Evolutionary conservation across 35 echinoderm and acorn worm species (phyloP), one percentile per base, ranked within the genome.

Genomic region (Stichopus chloronotus): DNA sequence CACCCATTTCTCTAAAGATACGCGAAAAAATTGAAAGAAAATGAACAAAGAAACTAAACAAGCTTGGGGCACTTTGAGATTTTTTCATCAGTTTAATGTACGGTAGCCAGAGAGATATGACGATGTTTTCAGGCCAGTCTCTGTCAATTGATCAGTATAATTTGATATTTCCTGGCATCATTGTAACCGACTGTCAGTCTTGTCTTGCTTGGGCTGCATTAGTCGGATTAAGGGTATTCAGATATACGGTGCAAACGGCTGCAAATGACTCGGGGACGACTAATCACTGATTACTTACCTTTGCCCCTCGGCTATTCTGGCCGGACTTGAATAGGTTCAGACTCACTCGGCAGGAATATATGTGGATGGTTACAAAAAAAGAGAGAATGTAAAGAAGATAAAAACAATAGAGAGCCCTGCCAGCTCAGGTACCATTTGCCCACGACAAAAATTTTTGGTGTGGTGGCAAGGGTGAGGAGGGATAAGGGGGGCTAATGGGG

Each of bases 1-100:
- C 87, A 89, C 87, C 87, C 87, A 65, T 89, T 72, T 72, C 59
- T 89, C 65, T 72, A 89, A 89, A 89, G 87, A 72, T 89, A 89
- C 57, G 87, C 65, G 87, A 72, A 91, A 43, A 91, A 91, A 91
- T 89, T 91, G 90, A 78, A 78, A 91, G 90, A 79, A 91, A 89
- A 89, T 89, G 87, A 61, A 89, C 87, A 78, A 78, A 91, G 90
- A 91, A 91, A 21, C 90, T 65, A 91, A 91, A 91, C 72, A 91
- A 72, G 19, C 72, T 57, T 9, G 16, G 79, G 90, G 90, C 90
- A 25, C 53, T 59, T 91, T 79, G 69, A 78, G 76, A 79, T 78
- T 79, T 59, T 58, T 91, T 91, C 90, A 91, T 91, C 90, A 91
- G 25, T 91, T 79, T 91, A 91, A 91, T 91, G 90, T 78, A 58